Evolutionary conservation across 2,888 invertebrate species (phyloP).

Genomic region (Erpobdella octoculata): DNA sequence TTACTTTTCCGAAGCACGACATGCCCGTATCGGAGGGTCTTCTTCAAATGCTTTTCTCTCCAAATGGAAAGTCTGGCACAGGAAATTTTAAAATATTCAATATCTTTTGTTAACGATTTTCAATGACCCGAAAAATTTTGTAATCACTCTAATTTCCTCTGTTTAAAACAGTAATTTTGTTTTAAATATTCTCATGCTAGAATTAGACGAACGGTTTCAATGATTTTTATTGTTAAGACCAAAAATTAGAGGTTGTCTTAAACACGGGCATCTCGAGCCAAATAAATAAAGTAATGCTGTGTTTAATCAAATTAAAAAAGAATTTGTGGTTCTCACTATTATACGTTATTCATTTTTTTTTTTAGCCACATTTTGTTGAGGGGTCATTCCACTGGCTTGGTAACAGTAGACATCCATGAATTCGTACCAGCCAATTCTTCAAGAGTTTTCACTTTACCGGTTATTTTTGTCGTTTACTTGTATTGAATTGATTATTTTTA

Average conservation of each 20-base stretch:
- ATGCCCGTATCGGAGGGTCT: neutral
- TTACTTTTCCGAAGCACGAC: neutral
- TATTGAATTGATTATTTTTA: neutral
- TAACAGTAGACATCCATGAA: slow-evolving; percentile 35
- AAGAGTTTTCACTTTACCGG: neutral
- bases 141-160: no score
- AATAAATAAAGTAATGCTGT: neutral
- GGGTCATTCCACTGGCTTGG: slow-evolving; percentile 28
- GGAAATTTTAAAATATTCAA: no score
- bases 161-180: no score
- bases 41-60: slow-evolving; percentile 14
- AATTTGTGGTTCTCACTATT: no score
- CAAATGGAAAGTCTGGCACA: slow-evolving; percentile 21
- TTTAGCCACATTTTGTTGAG: slow-evolving; percentile 32
- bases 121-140: no score
- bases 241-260: no score
- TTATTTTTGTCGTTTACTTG: neutral
- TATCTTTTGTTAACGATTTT: no score
- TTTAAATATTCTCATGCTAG: no score
- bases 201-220: no score
- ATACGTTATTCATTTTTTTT: neutral
- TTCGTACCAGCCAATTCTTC: slow-evolving; percentile 9
- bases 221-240: no score
- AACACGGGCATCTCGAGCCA: no score
- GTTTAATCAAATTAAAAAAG: neutral